These are phyloP conservation scores for Anticlea derivata DNA, from an alignment of 2,888 invertebrate species.

Conservation along the genomic window DNA sequence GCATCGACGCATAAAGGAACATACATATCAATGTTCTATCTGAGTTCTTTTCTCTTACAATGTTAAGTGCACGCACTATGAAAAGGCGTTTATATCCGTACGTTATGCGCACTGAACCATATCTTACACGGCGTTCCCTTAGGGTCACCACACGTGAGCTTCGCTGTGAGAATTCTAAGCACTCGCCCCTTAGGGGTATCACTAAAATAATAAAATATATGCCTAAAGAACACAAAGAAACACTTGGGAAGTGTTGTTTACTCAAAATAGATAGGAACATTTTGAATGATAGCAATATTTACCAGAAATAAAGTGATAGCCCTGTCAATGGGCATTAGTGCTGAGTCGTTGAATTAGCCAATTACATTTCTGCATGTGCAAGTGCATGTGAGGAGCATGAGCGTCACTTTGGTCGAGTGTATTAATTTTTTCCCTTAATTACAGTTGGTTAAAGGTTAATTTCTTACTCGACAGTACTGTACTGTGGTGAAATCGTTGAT, in stretches of 20 bases:
- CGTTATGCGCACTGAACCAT: constrained; percentile 77
- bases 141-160: constrained; percentile 55
- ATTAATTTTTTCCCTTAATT: constrained; percentile 32
- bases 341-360: constrained; percentile 59
- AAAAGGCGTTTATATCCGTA: constrained; percentile 42
- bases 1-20: no score
- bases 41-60: constrained; percentile 21
- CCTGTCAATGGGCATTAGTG: constrained; percentile 54
- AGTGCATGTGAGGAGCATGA: constrained; percentile 56
- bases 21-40: background rate
- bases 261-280: no score
- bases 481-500: constrained; percentile 15
- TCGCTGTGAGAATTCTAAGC: constrained; percentile 71
- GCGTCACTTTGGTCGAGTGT: constrained; percentile 35
- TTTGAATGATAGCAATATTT: no score
- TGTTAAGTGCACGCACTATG: constrained; percentile 25
- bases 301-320: constrained; percentile 29
- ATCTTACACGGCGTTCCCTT: constrained; percentile 66
- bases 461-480: constrained; percentile 19
- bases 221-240: background rate
- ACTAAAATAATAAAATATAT: background rate
- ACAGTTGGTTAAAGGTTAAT: constrained; percentile 27
- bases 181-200: constrained; percentile 39
- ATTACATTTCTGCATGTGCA: constrained; percentile 65
- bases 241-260: background rate